phyloP scores from a whole-genome alignment of 53 echinoderm and acorn worm species.

The Paelopatides confundens region DNA sequence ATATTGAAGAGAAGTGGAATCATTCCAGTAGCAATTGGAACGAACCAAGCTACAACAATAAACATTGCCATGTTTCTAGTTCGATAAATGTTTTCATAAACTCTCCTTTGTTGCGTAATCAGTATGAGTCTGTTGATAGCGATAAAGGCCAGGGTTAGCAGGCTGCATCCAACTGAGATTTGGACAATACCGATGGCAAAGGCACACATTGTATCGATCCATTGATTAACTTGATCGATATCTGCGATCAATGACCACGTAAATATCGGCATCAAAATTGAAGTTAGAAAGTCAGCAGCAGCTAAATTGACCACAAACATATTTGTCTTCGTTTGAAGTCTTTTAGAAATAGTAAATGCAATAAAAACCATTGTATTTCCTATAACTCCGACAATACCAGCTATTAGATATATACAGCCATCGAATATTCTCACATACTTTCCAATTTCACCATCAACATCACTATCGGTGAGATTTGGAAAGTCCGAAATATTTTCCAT shows the following conservation, averaged over 20 bases:
- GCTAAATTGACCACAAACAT: slow-evolving; percentile 89
- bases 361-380: slow-evolving; percentile 7
- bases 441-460: no score
- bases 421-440: no score
- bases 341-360: slow-evolving; percentile 25
- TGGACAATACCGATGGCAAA: no score
- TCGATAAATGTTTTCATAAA: neutral
- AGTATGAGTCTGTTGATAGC: neutral
- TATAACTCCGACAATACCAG: neutral
- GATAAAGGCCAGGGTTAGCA: no score
- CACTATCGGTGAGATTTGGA: no score
- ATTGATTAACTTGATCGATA: no score
- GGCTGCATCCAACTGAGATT: no score
- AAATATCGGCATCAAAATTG: slow-evolving; percentile 49
- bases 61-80: neutral
- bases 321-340: no score
- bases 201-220: no score
- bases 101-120: neutral
- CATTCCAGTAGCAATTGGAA: neutral
- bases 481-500: no score
- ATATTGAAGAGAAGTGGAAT: neutral
- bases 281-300: slow-evolving; percentile 78
- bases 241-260: neutral
- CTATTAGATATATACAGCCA: no score
- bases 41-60: neutral